Percentiles rank a stretch among this genome's conserved stretches.
Evolutionary conservation across 2,888 invertebrate species (phyloP).

Genomic region (Rhabditophanes sp.): DNA sequence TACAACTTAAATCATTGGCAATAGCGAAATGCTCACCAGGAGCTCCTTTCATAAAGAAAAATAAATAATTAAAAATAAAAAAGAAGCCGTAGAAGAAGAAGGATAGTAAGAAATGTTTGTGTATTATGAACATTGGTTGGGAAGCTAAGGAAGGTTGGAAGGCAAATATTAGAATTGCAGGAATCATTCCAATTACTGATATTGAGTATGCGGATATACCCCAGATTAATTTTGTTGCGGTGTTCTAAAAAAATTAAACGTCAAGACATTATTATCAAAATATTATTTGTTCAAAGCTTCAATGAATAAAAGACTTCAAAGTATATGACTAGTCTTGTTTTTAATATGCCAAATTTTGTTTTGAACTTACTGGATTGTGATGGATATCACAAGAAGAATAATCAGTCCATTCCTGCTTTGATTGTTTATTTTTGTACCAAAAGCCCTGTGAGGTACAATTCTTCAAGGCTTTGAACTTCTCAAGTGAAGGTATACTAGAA

Average conservation of each 20-base stretch:
- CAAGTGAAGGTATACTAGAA: constrained; percentile 4
- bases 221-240: constrained; percentile 18
- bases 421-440: constrained; percentile 6
- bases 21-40: constrained; percentile 18
- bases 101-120: constrained; percentile 32
- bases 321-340: constrained; percentile 1
- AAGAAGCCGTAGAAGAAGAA: constrained; percentile 22
- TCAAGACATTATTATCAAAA: constrained; percentile 5
- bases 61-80: constrained; percentile 28
- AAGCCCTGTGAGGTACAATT: constrained; percentile 16
- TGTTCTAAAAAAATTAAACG: constrained; percentile 14
- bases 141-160: constrained; percentile 16
- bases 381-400: constrained; percentile 16
- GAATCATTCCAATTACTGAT: constrained; percentile 27
- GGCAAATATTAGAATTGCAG: constrained; percentile 26
- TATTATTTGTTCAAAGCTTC: constrained; percentile 1
- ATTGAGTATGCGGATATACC: constrained; percentile 3
- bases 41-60: constrained; percentile 25
- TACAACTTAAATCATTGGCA: constrained; percentile 34
- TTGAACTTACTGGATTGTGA: constrained; percentile 2
- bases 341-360: constrained; percentile 1
- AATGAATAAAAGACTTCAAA: constrained; percentile 3
- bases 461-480: constrained; percentile 9
- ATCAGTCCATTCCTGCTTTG: constrained; percentile 18
- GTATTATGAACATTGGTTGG: constrained; percentile 33